Percentiles rank a stretch among this genome's conserved stretches.
Evolutionary conservation across 2,888 invertebrate genomes (phyloP).

Genomic region (Eupithecia subumbrata): DNA sequence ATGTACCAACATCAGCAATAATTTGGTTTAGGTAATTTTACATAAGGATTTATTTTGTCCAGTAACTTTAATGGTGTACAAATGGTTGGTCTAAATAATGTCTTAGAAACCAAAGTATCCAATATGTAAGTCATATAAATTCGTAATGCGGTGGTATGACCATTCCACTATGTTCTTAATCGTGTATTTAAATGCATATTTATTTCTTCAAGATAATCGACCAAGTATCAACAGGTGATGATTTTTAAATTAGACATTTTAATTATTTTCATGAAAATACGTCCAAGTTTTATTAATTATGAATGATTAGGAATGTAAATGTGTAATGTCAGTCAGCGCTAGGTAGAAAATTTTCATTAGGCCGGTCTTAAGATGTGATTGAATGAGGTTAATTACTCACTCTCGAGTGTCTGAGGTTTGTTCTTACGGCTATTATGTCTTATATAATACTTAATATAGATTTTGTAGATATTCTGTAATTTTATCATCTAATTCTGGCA

Average conservation of each 20-base stretch:
- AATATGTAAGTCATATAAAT: slow-evolving; percentile 56
- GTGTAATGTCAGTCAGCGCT: slow-evolving; percentile 58
- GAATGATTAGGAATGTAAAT: slow-evolving; percentile 53
- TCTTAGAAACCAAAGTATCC: slow-evolving; percentile 71
- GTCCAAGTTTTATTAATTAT: slow-evolving; percentile 62
- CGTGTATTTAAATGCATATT: slow-evolving; percentile 52
- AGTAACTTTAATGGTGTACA: slow-evolving; percentile 58
- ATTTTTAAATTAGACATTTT: slow-evolving; percentile 56
- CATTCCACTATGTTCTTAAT: slow-evolving; percentile 51
- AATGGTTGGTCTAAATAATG: slow-evolving; percentile 62
- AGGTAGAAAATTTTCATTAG: slow-evolving; percentile 70
- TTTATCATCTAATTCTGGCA: slow-evolving; percentile 29
- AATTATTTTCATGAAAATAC: slow-evolving; percentile 56
- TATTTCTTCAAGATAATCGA: slow-evolving; percentile 62
- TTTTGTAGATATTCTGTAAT: slow-evolving; percentile 37
- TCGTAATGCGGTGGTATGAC: slow-evolving; percentile 56
- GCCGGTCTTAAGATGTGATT: slow-evolving; percentile 41
- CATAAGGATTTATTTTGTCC: slow-evolving; percentile 67
- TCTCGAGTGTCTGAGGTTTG: slow-evolving; percentile 35
- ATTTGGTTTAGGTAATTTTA: slow-evolving; percentile 70
- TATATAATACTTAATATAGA: slow-evolving; percentile 21
- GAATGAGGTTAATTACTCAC: slow-evolving; percentile 28
- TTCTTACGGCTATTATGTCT: slow-evolving; percentile 32
- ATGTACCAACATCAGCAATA: slow-evolving; percentile 72
- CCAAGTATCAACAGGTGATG: slow-evolving; percentile 59